Evolutionary conservation across 2,113 vertebrate genomes (phyloP), one percentile per base, ranked within the genome.

Genomic region (Scortum barcoo): DNA sequence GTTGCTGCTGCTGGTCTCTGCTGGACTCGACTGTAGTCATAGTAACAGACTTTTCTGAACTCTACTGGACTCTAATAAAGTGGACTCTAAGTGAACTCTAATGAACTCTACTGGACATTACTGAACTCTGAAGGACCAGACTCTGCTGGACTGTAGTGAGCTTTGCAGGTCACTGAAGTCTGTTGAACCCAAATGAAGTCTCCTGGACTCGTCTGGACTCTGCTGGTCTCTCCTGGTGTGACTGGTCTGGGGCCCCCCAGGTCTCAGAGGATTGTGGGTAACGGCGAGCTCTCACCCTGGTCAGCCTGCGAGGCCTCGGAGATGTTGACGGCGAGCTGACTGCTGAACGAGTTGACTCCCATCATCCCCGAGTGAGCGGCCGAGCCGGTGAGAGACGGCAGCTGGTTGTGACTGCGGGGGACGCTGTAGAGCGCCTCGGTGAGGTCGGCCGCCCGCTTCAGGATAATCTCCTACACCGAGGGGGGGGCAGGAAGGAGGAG

Each of bases 381-480:
- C 20, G 95, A 94, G 72, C 96, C 93, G 0, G 95, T 94, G 50
- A 98, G 95, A 0, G 97, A 96, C 10, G 96, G 95, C 60, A 99
- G 96, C 86, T 97, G 96, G 84, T 96, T 95, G 67, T 98, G 96
- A 73, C 93, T 95, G 69, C 98, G 97, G 0, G 98, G 98, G 7
- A 97, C 96, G n/a, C 97, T 98, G 96, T 99, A 99, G 67, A 99
- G 96, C 0, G 97, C 98, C 94, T 99, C 98, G 0, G 98, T 97
- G 26, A 99, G 96, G 90, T 99, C 98, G 0, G 98, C 98, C 0
- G 98, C 97, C 2, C 98, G 96, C 93, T 99, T 99, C 93, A 99
- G 95, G 86, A 99, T 97, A 48, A 97, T 95, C 88, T 99, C 98
- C 98, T 99, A 36, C 33, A 93, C 11, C 19, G 10, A 10, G 0